A percentile compares a stretch with the other conserved stretches of the same genome.
These are phyloP conservation scores for Operophtera brumata DNA, from an alignment of 2,888 invertebrate genomes.

Conservation along the genomic window DNA sequence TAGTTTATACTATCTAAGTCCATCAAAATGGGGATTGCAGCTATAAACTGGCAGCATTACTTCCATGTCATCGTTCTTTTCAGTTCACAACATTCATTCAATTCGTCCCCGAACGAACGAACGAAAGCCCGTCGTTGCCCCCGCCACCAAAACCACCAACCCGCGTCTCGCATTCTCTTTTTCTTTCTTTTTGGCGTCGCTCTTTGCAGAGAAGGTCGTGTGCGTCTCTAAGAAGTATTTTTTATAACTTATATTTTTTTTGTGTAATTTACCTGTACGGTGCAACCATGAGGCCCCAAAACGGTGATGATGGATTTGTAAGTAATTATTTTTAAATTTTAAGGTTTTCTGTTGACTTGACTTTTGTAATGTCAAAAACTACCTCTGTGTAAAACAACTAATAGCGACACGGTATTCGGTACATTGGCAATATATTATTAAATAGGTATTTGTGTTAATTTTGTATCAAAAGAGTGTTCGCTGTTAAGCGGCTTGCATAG, in stretches of 20 bases:
- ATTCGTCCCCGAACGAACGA: not conserved
- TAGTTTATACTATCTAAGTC: too few relatives aligned
- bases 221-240: constrained; percentile 28
- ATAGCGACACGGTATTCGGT: not conserved
- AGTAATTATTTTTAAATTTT: constrained; percentile 43
- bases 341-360: not conserved
- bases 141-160: not conserved
- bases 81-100: not conserved
- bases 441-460: not conserved
- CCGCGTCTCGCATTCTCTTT: constrained; percentile 27
- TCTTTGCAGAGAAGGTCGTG: constrained; percentile 47
- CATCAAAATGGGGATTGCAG: not conserved
- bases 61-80: constrained; percentile 14
- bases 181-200: constrained; percentile 72
- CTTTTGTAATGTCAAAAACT: not conserved
- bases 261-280: constrained; percentile 11
- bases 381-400: not conserved
- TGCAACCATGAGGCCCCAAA: constrained; percentile 69
- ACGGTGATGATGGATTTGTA: constrained; percentile 75
- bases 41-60: not conserved
- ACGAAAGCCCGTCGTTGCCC: too few relatives aligned
- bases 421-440: not conserved
- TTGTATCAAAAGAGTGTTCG: not conserved
- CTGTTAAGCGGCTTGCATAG: constrained; percentile 14
- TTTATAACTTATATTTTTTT: not conserved